phyloP scores from a whole-genome alignment of 2,797 vertebrate genomes.

The Spea hammondii region DNA sequence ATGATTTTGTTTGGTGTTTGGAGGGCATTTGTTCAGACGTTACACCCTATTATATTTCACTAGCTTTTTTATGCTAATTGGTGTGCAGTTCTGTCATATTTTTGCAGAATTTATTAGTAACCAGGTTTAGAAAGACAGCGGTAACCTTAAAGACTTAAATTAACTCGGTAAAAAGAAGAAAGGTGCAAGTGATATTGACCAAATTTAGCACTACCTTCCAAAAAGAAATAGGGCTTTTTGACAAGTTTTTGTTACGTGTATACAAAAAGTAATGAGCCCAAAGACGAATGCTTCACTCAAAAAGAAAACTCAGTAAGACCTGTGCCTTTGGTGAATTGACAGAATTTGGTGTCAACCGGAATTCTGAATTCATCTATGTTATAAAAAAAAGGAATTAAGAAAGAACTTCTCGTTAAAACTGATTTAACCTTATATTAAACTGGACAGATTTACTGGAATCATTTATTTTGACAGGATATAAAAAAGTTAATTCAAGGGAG shows the following conservation, averaged over 20 bases:
- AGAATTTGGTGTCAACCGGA: slow-evolving; percentile 23
- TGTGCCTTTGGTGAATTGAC: slow-evolving; percentile 40
- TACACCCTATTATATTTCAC: too few species aligned
- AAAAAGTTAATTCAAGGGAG: slow-evolving; percentile 23
- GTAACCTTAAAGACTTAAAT: too few species aligned
- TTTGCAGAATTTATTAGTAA: too few species aligned
- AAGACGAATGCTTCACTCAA: slow-evolving; percentile 23
- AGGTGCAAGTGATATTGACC: too few species aligned
- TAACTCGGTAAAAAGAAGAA: too few species aligned
- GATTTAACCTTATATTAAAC: slow-evolving; percentile 43
- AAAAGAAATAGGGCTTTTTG: not conserved
- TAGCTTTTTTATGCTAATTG: too few species aligned
- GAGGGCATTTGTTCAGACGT: too few species aligned
- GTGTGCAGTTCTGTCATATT: too few species aligned
- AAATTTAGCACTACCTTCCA: too few species aligned
- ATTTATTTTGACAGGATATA: slow-evolving; percentile 16
- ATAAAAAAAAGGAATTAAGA: slow-evolving; percentile 40
- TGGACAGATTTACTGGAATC: slow-evolving; percentile 16
- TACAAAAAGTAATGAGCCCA: slow-evolving; percentile 29
- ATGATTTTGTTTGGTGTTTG: too few species aligned
- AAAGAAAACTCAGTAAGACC: slow-evolving; percentile 25
- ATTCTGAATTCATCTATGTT: slow-evolving; percentile 27
- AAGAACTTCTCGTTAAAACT: slow-evolving; percentile 15
- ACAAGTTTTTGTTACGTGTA: slow-evolving; percentile 10
- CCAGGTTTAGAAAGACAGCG: too few species aligned